Evolutionary conservation across 2,113 vertebrate genomes (phyloP).

Genomic region (Aramus guarauna): DNA sequence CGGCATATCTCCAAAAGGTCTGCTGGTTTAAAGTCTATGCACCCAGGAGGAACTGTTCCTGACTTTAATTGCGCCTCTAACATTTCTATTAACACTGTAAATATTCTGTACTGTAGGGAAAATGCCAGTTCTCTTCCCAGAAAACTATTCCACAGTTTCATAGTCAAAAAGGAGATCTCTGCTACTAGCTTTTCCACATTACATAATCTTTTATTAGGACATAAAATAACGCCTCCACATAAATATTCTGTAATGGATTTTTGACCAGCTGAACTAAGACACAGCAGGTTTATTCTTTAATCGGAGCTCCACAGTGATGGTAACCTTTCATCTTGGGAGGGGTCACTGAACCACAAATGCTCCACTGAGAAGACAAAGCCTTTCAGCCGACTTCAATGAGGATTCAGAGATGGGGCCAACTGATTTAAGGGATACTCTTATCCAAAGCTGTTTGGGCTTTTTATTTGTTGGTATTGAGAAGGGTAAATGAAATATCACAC

Average conservation of each 20-base stretch:
- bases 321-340: background rate
- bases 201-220: background rate
- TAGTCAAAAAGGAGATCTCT: background rate
- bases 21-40: background rate
- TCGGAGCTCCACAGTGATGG: background rate
- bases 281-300: background rate
- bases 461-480: background rate
- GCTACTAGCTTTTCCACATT: background rate
- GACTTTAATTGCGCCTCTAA: background rate
- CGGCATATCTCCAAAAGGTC: background rate
- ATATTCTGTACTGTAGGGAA: background rate
- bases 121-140: background rate
- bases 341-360: background rate
- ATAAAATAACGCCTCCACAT: background rate
- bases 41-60: background rate
- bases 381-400: background rate
- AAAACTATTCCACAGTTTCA: background rate
- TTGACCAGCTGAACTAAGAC: background rate
- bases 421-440: background rate
- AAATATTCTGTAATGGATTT: background rate
- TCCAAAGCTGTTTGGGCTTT: background rate
- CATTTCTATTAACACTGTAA: conserved; percentile 22
- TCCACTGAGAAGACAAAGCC: background rate
- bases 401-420: background rate
- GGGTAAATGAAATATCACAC: background rate